These are phyloP conservation scores for Xestia ashworthii DNA, from an alignment of 2,888 invertebrate species.

Conservation along the genomic window DNA sequence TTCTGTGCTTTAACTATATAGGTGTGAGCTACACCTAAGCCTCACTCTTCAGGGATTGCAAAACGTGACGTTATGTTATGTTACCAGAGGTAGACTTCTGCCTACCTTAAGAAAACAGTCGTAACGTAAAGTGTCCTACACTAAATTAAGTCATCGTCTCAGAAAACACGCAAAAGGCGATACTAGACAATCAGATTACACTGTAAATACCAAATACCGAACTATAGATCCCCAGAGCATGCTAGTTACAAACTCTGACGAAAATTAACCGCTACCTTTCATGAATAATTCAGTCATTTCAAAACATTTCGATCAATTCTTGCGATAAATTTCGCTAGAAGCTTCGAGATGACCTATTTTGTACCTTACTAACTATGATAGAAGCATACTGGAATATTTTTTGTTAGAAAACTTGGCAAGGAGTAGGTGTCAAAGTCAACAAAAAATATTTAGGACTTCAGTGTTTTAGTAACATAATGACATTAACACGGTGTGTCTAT, in stretches of 20 bases:
- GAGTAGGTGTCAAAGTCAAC: no score
- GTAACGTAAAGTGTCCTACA: not conserved
- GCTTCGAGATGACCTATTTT: slow-evolving; percentile 12
- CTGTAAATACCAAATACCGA: slow-evolving; percentile 46
- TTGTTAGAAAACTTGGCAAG: no score
- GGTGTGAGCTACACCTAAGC: not conserved
- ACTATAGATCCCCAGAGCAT: slow-evolving; percentile 58
- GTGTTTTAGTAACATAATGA: no score
- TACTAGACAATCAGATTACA: slow-evolving; percentile 45
- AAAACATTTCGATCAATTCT: slow-evolving; percentile 59
- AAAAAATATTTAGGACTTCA: no score
- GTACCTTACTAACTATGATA: not conserved
- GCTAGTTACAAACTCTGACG: slow-evolving; percentile 63
- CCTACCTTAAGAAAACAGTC: not conserved
- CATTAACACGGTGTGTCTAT: no score
- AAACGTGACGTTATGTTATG: no score
- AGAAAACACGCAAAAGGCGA: slow-evolving; percentile 27
- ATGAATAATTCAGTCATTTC: slow-evolving; percentile 65
- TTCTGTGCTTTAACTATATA: no score
- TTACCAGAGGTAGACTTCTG: not conserved
- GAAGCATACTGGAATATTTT: not conserved
- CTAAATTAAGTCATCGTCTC: no score
- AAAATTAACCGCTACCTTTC: slow-evolving; percentile 63
- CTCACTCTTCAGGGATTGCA: no score
- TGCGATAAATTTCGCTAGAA: slow-evolving; percentile 45